Conservation (phyloP, 1,140 invertebrate species). For the Neodiprion fabricii region DNA sequence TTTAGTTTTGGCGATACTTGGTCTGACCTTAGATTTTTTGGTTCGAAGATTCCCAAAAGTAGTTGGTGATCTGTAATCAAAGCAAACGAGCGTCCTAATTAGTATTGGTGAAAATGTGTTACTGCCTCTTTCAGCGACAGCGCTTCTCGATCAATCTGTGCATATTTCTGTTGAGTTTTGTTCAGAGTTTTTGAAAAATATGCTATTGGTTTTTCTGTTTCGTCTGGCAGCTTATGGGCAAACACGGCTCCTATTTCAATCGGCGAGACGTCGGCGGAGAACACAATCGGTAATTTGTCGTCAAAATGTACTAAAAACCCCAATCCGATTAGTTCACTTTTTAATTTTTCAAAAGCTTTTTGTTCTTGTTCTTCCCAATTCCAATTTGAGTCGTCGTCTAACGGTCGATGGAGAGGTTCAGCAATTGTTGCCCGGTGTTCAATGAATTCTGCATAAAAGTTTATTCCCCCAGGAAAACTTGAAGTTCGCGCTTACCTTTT, state of each 20-base stretch:
- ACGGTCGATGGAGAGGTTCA: conserved; percentile 37
- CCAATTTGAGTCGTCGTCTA: conserved; percentile 36
- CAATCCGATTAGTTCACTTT: conserved; percentile 25
- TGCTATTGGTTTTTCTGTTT: conserved; percentile 43
- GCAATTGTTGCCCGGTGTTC: conserved; percentile 38
- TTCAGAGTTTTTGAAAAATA: conserved; percentile 36
- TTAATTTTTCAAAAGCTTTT: conserved; percentile 40
- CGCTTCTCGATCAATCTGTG: not conserved
- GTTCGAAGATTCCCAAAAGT: conserved; percentile 39
- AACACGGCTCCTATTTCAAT: conserved; percentile 48
- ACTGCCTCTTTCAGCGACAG: not conserved
- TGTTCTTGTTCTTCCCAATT: conserved; percentile 39
- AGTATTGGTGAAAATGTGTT: not conserved
- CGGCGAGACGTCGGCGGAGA: conserved; percentile 46
- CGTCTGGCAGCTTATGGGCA: conserved; percentile 38
- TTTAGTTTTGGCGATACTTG: conserved; percentile 36
- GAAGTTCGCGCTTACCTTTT: conserved; percentile 39
- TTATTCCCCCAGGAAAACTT: conserved; percentile 53
- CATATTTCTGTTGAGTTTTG: not conserved
- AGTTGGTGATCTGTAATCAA: conserved; percentile 52
- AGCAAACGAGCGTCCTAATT: conserved; percentile 45
- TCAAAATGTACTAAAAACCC: conserved; percentile 42
- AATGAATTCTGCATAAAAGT: conserved; percentile 49
- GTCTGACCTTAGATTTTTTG: conserved; percentile 32
- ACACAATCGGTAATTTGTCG: conserved; percentile 31